Conservation (phyloP, 2,888 invertebrate species). For the Eupelmus urozonus region DNA sequence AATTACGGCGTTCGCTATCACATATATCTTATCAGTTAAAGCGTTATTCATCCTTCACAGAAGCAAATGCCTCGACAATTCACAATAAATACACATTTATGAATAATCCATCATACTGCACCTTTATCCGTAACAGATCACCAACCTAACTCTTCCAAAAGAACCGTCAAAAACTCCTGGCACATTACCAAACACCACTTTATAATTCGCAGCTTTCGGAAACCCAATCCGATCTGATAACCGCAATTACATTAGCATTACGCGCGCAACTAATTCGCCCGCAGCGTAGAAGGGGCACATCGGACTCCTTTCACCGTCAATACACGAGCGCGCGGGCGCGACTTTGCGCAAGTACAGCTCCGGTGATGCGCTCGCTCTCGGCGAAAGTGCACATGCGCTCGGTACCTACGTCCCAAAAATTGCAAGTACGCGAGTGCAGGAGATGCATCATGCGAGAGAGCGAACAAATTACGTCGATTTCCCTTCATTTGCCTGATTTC, state of each 20-base stretch:
- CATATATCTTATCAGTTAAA: too few species aligned
- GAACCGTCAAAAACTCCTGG: too few species aligned
- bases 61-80: too few species aligned
- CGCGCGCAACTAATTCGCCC: background rate
- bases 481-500: background rate
- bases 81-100: too few species aligned
- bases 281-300: background rate
- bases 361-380: background rate
- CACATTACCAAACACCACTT: too few species aligned
- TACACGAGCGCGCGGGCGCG: background rate
- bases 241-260: background rate
- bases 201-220: too few species aligned
- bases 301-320: constrained; percentile 24
- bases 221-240: too few species aligned
- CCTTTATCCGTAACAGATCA: too few species aligned
- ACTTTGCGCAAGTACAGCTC: constrained; percentile 19
- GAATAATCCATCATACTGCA: too few species aligned
- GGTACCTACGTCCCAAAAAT: constrained; percentile 6
- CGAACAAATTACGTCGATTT: constrained; percentile 24
- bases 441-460: background rate
- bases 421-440: background rate
- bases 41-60: too few species aligned
- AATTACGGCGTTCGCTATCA: too few species aligned
- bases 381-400: background rate
- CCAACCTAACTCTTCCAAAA: too few species aligned